phyloP scores from a whole-genome alignment of 2,113 vertebrate species.

The Charadrius vociferus region DNA sequence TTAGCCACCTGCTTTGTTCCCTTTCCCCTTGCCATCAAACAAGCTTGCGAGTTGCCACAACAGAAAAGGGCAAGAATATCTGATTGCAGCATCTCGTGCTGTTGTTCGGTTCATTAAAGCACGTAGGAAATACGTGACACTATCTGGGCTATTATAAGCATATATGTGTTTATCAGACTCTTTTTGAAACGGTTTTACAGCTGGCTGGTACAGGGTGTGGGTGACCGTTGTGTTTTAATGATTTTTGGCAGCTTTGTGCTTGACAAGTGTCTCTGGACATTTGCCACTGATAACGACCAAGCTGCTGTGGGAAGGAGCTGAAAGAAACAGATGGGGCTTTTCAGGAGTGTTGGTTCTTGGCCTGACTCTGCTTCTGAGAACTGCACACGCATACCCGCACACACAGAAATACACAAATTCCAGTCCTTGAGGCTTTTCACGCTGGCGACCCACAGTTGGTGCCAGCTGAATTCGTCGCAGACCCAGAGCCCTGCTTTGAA shows the following conservation, averaged over 20 bases:
- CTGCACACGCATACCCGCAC: background rate
- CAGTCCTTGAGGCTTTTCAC: background rate
- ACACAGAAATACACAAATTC: background rate
- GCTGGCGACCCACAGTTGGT: background rate
- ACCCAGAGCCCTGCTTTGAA: rapidly evolving
- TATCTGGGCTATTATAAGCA: background rate
- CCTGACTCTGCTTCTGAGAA: background rate
- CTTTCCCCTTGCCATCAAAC: constrained; percentile 13
- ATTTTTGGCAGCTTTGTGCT: constrained; percentile 30
- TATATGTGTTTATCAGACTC: constrained; percentile 1
- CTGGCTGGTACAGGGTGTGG: background rate
- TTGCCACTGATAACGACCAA: constrained; percentile 25
- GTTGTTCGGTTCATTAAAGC: background rate
- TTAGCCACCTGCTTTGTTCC: constrained; percentile 56
- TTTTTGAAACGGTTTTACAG: constrained; percentile 4
- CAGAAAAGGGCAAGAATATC: constrained; percentile 47
- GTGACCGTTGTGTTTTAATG: constrained; percentile 26
- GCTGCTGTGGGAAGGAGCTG: constrained; percentile 19
- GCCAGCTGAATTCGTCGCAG: background rate
- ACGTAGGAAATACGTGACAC: background rate
- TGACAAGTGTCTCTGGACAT: constrained; percentile 52
- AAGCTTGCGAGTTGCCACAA: background rate
- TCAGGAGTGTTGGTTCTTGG: background rate
- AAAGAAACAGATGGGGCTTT: constrained; percentile 36
- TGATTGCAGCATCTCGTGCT: background rate